These are phyloP conservation scores for Craterocephalus amniculus DNA, from an alignment of 2,797 vertebrate species.

Conservation along the genomic window DNA sequence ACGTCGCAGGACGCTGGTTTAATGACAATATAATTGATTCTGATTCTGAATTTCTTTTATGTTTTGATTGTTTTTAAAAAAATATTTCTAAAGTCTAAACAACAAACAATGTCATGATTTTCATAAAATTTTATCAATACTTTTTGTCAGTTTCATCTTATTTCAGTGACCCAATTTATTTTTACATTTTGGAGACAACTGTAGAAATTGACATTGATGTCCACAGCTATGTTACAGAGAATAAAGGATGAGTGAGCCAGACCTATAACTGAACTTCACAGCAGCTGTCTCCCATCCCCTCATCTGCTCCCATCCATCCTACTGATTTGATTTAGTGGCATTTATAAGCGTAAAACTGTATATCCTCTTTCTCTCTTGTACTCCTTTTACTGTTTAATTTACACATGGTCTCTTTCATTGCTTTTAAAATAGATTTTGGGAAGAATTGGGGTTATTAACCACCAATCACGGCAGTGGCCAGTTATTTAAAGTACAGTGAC, in stretches of 20 bases:
- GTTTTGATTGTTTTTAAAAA: no score
- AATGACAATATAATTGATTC: no score
- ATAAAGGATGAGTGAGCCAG: constrained; percentile 15
- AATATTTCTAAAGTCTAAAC: no score
- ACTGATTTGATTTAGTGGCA: constrained; percentile 58
- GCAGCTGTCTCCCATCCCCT: constrained; percentile 29
- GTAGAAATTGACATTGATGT: not conserved
- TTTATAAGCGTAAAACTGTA: constrained; percentile 2
- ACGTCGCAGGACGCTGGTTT: no score
- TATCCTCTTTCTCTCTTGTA: constrained; percentile 13
- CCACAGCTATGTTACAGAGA: constrained; percentile 25
- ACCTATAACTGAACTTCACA: constrained; percentile 21
- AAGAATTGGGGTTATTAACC: constrained; percentile 31
- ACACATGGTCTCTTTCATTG: constrained; percentile 26
- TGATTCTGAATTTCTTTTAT: no score
- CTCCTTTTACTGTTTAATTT: constrained; percentile 6
- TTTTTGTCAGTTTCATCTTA: no score
- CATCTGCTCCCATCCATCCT: constrained; percentile 50
- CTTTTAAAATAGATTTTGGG: constrained; percentile 33
- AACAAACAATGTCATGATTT: no score
- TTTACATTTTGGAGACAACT: no score
- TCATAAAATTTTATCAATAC: no score
- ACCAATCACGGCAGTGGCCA: constrained; percentile 41
- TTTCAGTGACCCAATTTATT: no score
- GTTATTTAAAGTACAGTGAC: constrained; percentile 59